Conservation (phyloP, 1,140 invertebrate genomes). For the Platorchestia sp. region DNA sequence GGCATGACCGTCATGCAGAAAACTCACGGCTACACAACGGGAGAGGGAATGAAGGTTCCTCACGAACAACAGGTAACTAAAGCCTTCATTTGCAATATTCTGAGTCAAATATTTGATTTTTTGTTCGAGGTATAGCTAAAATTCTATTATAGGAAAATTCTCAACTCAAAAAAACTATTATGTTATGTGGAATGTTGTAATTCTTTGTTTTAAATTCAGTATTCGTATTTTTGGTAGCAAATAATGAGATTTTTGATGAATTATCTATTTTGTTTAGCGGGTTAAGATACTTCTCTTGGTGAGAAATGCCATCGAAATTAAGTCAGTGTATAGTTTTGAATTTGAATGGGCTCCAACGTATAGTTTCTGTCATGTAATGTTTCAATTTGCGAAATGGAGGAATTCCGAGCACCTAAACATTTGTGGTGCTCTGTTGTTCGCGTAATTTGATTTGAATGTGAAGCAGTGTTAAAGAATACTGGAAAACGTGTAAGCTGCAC, state of each 20-base stretch:
- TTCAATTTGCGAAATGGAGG: not conserved
- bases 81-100: not conserved
- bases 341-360: not conserved
- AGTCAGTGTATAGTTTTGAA: not conserved
- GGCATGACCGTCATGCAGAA: slow-evolving; percentile 67
- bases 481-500: no score
- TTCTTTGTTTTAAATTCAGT: not conserved
- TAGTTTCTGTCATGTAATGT: not conserved
- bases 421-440: not conserved
- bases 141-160: no score
- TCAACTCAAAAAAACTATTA: no score
- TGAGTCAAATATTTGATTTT: not conserved
- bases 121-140: no score
- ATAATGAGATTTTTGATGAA: no score
- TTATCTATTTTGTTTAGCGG: no score
- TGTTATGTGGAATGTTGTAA: not conserved
- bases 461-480: not conserved
- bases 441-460: not conserved
- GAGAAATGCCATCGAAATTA: no score
- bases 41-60: slow-evolving; percentile 60
- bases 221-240: no score
- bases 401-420: not conserved
- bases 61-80: slow-evolving; percentile 58
- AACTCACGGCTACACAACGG: slow-evolving; percentile 67
- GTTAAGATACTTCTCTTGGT: no score